Evolutionary conservation across 1,140 invertebrate genomes (phyloP), one percentile per base, ranked within the genome.

Genomic region (Drosophila trapezifrons): DNA sequence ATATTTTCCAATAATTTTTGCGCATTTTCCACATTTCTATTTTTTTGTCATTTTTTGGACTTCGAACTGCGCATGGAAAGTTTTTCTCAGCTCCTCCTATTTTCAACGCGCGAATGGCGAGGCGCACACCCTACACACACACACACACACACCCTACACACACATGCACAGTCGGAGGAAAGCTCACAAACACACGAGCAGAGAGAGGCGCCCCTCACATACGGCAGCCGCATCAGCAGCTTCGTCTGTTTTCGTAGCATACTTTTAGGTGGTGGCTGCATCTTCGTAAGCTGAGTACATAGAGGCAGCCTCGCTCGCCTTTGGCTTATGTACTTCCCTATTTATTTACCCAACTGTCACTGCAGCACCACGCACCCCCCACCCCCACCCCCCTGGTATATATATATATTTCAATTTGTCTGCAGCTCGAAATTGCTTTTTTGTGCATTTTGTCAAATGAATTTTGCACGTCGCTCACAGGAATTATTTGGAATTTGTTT

Each of bases 401-500:
- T 69, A 65, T 52, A 56, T 74, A 75, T 65, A 84, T 89, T 89
- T 89, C 84, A 89, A 89, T 89, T 89, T 89, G 84, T 89, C 80
- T 84, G 85, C 84, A 90, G 70, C 85, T 90, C 43, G 80, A 89
- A 89, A 89, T 89, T 90, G 82, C 81, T 87, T 90, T 89, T 89
- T 84, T 90, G 80, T 90, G 80, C 84, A 89, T 89, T 89, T 89
- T 89, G 84, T 89, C 84, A 89, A 89, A 89, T 89, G 84, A 89
- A 90, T 89, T 89, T 87, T 84, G 70, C 78, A 83, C 84, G 80
- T 89, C 85, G 81, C 85, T 78, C 85, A 78, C 84, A 84, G 85
- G 76, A 89, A 78, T 89, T 90, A 89, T 89, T 89, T 89, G 85
- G 74, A 90, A 89, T 89, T 89, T 89, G 84, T 84, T 89, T 90